Base-by-base conservation (phyloP, 2,113 vertebrate species). In the Cinclus cinclus region DNA sequence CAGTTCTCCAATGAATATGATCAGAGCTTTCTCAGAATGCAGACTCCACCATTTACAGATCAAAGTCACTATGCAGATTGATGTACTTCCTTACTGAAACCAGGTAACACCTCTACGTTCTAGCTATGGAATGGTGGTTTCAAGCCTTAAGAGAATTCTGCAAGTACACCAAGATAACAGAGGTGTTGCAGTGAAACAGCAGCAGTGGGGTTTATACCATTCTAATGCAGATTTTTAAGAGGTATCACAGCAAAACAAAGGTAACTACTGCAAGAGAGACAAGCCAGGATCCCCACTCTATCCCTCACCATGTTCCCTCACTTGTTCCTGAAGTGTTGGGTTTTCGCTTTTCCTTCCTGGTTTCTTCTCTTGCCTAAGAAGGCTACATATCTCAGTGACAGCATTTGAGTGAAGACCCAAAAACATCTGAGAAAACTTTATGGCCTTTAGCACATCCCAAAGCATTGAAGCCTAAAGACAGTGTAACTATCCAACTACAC, bases 321-420 rank as follows among this genome's bases (percentile, higher is more conserved):
- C 46, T 65, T 87, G 46, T 3, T 87, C 46, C 62, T 52, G 12
- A 79, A 62, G n/a, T 39, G 62, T 0, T 90, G n/a, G 5, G 27
- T 11, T 89, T 79, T 67, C 46, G 42, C 30, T 60, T 86, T 71
- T 79, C 46, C 52, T 37, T 87, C 76, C 52, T 58, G 62, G 20
- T 47, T 69, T 79, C 67, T 83, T 64, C 46, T 65, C 30, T 50
- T 93, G 65, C 62, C 60, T 60, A 83, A 60, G 50, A 21, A 19
- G 7, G 7, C 49, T 53, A 44, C 8, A 1, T 25, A 58, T 53
- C 41, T 76, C 0, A 0, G 49, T 77, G 59, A 59, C 0, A 77
- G 15, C 22, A 50, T 56, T 52, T 83, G 56, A 79, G 25, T 31
- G 33, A 74, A 55, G 49, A 85, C 24, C 25, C 33, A 46, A 42